These are phyloP conservation scores for Drosophila atripex DNA, from an alignment of 2,888 invertebrate species.

Conservation along the genomic window DNA sequence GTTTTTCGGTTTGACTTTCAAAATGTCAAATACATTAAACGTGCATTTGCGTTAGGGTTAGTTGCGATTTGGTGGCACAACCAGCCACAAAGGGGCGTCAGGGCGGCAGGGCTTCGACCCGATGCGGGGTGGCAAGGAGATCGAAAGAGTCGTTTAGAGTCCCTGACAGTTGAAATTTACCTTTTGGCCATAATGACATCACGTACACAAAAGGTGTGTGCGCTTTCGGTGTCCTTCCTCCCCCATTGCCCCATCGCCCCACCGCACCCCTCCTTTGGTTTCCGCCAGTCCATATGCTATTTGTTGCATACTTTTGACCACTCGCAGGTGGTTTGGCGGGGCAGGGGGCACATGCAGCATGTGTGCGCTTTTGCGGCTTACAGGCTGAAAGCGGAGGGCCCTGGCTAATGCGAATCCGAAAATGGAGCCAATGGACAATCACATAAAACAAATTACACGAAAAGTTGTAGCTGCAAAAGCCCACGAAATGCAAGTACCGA, in stretches of 20 bases:
- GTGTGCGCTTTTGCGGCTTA: conserved; percentile 56
- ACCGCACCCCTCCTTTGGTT: conserved; percentile 7
- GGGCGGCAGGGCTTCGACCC: neutral
- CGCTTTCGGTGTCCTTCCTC: conserved; percentile 38
- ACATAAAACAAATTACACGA: conserved; percentile 76
- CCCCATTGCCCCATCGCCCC: neutral
- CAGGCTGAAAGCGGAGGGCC: conserved; percentile 46
- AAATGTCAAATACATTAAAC: conserved; percentile 82
- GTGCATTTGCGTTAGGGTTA: conserved; percentile 73
- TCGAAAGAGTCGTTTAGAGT: conserved; percentile 73
- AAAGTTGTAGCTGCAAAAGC: conserved; percentile 63
- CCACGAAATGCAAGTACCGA: conserved; percentile 70
- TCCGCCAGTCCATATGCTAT: conserved; percentile 66
- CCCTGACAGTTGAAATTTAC: conserved; percentile 78
- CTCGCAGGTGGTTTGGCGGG: conserved; percentile 4
- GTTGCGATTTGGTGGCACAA: conserved; percentile 69
- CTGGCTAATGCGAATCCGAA: conserved; percentile 70
- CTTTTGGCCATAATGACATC: conserved; percentile 79
- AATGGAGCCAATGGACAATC: conserved; percentile 76
- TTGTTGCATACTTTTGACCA: conserved; percentile 63
- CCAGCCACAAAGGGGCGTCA: conserved; percentile 62
- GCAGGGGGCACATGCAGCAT: conserved; percentile 7
- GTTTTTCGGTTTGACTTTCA: conserved; percentile 73
- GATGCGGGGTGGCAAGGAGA: conserved; percentile 7
- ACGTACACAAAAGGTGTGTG: conserved; percentile 77